Percentiles rank a stretch among this genome's conserved stretches.
Evolutionary conservation across 1,140 invertebrate genomes (phyloP).

Genomic region (Cydia amplana): DNA sequence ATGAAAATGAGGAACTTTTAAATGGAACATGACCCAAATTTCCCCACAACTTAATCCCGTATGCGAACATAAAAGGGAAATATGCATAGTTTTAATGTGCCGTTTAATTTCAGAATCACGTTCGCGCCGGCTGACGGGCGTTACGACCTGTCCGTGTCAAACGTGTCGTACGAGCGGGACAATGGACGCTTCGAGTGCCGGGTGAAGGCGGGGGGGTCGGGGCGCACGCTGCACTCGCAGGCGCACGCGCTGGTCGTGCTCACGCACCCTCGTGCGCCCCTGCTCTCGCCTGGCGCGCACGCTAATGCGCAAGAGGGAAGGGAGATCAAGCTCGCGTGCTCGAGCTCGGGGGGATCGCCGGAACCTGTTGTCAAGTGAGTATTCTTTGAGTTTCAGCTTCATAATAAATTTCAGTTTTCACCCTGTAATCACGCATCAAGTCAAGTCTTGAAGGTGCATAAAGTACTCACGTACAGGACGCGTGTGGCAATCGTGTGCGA

Average conservation of each 20-base stretch:
- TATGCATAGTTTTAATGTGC: constrained; percentile 6
- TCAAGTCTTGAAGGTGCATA: no score
- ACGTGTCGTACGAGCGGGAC: constrained; percentile 92
- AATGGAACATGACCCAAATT: background rate
- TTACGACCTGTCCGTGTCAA: constrained; percentile 92
- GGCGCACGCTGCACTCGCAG: constrained; percentile 90
- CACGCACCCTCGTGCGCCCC: constrained; percentile 88
- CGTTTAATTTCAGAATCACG: constrained; percentile 81
- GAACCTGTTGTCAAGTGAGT: constrained; percentile 89
- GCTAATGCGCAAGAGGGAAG: constrained; percentile 90
- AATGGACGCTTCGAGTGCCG: constrained; percentile 95
- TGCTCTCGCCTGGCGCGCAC: constrained; percentile 84
- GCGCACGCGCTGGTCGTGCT: constrained; percentile 91
- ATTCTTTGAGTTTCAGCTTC: background rate
- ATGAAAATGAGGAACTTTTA: background rate
- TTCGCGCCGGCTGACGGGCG: constrained; percentile 88
- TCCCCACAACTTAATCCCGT: background rate
- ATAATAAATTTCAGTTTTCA: no score
- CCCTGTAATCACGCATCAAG: no score
- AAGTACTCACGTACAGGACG: no score
- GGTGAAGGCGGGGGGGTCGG: constrained; percentile 90
- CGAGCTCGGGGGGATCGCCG: constrained; percentile 92
- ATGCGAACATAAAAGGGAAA: background rate
- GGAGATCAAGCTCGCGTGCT: constrained; percentile 88
- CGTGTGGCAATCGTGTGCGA: no score